These are phyloP conservation scores for Orgyia antiqua DNA, from an alignment of 2,888 invertebrate genomes.

Conservation along the genomic window DNA sequence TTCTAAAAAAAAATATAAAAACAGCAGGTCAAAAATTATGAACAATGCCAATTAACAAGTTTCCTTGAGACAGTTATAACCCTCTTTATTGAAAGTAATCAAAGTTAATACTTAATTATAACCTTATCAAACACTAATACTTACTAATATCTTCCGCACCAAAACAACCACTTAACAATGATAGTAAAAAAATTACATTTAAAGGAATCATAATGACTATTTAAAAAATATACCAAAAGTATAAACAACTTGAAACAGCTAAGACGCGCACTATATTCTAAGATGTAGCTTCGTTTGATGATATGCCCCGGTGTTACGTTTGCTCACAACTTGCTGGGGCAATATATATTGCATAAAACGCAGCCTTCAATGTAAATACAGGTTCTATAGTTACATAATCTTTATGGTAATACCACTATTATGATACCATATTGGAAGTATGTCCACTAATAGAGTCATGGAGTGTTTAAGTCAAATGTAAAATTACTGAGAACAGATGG, in stretches of 20 bases:
- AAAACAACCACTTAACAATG: conserved; percentile 30
- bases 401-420: too few species aligned
- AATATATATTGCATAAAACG: conserved; percentile 45
- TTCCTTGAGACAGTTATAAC: too few species aligned
- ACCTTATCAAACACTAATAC: conserved; percentile 19
- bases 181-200: conserved; percentile 27
- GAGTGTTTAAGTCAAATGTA: too few species aligned
- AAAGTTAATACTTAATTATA: too few species aligned
- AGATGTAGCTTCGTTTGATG: conserved; percentile 29
- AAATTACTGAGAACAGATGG: too few species aligned
- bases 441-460: too few species aligned
- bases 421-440: too few species aligned
- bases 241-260: not conserved
- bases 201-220: conserved; percentile 11
- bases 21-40: too few species aligned
- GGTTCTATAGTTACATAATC: conserved; percentile 38
- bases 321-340: conserved; percentile 7
- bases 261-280: conserved; percentile 23
- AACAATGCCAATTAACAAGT: too few species aligned
- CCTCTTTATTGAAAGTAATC: too few species aligned
- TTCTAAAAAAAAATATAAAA: too few species aligned
- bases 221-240: conserved; percentile 3
- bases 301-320: conserved; percentile 13
- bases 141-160: conserved; percentile 52
- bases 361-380: conserved; percentile 49